Base-by-base conservation (phyloP, 2,797 vertebrate species). In the Brachyalestes nurse region DNA sequence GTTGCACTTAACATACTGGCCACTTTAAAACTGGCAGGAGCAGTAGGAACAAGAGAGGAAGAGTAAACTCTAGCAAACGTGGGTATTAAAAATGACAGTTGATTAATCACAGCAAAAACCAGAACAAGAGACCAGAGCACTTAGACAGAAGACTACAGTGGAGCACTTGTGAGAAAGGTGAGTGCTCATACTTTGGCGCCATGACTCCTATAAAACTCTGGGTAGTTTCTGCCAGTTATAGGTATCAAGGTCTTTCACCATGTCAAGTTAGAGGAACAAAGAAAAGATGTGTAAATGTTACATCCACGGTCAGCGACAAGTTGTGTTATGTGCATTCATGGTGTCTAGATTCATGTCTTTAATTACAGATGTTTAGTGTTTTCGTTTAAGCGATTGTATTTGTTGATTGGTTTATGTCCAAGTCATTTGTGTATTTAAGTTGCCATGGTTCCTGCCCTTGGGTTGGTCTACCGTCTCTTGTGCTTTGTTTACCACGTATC, bases 91-190 rank as follows among this genome's bases (percentile, higher is more conserved):
- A 85, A 87, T 82, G 84, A 91, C 82, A 88, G 83, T 75, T 92
- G 91, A 94, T 94, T 93, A 90, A 94, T 92, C 88, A 78, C 90
- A 93, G 92, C 91, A 92, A 90, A 94, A 91, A 89, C 45, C 45
- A 47, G 7, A 47, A 47, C 84, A 85, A 90, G 81, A 89, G 88
- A 83, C 83, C 84, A 78, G 77, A 83, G 89, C 88, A 90, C 88
- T 88, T 34, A 78, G 81, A 88, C 71, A 79, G 71, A 53, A 79
- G 84, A 84, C 86, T 85, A 75, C 42, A 74, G 89, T 79, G 83
- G 82, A 86, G 83, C 83, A 51, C 76, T 25, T 86, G 83, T 86
- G 42, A 83, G 79, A 80, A 80, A 82, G 89, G 85, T 90, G 70
- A 89, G 88, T 76, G 73, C 47, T 80, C 85, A 72, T 83, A 86